Evolutionary conservation across 2,888 invertebrate genomes (phyloP), one percentile per base, ranked within the genome.

Genomic region (Empis livida): DNA sequence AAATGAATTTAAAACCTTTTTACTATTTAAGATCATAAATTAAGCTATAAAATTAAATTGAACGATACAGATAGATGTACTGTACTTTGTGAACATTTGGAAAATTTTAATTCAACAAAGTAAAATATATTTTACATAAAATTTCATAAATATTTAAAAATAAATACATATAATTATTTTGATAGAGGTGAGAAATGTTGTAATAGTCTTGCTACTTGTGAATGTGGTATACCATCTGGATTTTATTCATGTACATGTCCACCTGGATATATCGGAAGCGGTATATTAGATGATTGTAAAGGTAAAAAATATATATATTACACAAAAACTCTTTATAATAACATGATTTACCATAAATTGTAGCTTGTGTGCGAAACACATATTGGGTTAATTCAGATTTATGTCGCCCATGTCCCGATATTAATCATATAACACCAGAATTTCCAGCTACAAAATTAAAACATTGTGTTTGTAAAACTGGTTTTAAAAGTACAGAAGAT

Each of bases 181-280:
- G 23, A 6, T n/a, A 35, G 35, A 5, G 35, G 35, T 17, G 60
- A 58, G 3, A 59, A 65, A 44, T 82, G 82, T 57, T 83, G 82
- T 57, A 78, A 81, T 59, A 57, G 62, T 10, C 67, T 72, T 48
- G 80, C 82, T 2, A 65, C 71, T 13, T 83, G 82, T 58, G 71
- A 75, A 11, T 83, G 83, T 59, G 81, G 80, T 1, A 78, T 77
- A 5, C 74, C 78, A 15, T 79, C 79, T 0, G 83, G 82, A 1
- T 78, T 79, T 56, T 82, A 80, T 57, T 73, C 76, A n/a, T 84
- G 83, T 55, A 63, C 78, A 17, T 84, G 83, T 55, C 71, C 73
- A 38, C 65, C 73, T 5, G 83, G 83, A 11, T 79, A 73, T 58
- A 80, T 78, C 57, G 82, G 82, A 31, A 74, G 75, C 14, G 82